phyloP scores from a whole-genome alignment of 2,797 vertebrate species.

The Sebastes goodei region DNA sequence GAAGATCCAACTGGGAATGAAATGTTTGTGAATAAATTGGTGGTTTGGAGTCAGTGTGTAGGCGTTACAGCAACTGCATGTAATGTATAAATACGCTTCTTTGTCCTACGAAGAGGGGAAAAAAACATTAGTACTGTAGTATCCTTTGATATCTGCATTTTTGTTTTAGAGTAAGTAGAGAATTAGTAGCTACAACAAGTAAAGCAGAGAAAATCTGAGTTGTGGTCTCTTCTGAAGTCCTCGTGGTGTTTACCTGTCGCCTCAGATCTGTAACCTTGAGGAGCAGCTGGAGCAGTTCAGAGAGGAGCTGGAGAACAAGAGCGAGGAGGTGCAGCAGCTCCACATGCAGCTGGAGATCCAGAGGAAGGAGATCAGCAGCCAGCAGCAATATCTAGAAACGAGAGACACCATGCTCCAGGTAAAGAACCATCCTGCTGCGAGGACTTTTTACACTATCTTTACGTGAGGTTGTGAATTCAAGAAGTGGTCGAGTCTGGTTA shows the following conservation, averaged over 20 bases:
- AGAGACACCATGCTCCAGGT: conserved; percentile 91
- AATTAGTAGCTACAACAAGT: neutral
- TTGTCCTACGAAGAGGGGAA: neutral
- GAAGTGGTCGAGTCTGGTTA: neutral
- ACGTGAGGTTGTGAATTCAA: neutral
- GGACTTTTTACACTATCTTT: neutral
- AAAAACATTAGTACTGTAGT: neutral
- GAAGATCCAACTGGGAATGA: neutral
- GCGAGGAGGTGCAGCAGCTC: conserved; percentile 97
- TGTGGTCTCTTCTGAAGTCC: neutral
- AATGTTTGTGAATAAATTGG: neutral
- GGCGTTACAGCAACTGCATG: neutral
- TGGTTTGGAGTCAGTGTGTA: neutral
- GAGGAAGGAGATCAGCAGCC: conserved; percentile 91
- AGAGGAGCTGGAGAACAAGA: conserved; percentile 98
- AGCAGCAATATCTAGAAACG: conserved; percentile 88
- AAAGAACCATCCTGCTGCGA: neutral
- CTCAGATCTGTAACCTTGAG: conserved; percentile 93
- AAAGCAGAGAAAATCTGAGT: neutral
- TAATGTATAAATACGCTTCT: neutral
- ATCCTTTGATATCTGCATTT: neutral
- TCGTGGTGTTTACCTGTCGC: neutral
- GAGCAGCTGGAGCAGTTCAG: conserved; percentile 98
- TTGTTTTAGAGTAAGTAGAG: neutral
- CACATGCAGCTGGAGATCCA: conserved; percentile 99